These are phyloP conservation scores for Penaeus japonicus DNA, from an alignment of 1,140 invertebrate species.

Conservation along the genomic window DNA sequence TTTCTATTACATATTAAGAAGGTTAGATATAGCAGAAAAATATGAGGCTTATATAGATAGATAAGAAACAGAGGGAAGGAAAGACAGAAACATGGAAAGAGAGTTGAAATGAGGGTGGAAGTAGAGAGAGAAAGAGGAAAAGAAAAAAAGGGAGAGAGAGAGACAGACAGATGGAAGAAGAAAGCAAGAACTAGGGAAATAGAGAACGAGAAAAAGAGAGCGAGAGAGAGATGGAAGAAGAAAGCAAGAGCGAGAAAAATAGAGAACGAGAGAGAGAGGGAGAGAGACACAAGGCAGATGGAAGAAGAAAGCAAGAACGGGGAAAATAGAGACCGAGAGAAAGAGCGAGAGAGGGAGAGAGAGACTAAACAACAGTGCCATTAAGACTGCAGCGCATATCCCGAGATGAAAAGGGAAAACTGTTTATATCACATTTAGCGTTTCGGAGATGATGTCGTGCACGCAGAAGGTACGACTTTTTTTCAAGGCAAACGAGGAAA, in stretches of 20 bases:
- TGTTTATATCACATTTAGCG: background rate
- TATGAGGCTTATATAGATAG: no score
- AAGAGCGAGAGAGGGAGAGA: background rate
- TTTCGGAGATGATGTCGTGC: background rate
- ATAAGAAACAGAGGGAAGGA: no score
- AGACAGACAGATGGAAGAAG: no score
- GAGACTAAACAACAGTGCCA: no score
- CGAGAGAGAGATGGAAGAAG: no score
- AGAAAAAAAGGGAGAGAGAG: background rate
- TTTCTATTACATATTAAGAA: no score
- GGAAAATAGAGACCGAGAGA: background rate
- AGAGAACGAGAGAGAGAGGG: background rate
- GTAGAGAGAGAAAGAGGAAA: no score
- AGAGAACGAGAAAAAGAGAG: background rate
- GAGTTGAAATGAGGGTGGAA: background rate
- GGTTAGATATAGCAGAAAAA: no score
- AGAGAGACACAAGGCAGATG: no score
- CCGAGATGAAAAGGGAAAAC: background rate
- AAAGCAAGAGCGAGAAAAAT: background rate
- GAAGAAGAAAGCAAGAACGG: background rate
- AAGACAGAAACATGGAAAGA: background rate
- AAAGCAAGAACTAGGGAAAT: no score
- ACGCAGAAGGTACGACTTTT: background rate
- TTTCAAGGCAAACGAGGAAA: background rate
- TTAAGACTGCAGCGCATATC: background rate